Conservation (phyloP, 2,888 invertebrate species). For the Mythimna lalbum region DNA sequence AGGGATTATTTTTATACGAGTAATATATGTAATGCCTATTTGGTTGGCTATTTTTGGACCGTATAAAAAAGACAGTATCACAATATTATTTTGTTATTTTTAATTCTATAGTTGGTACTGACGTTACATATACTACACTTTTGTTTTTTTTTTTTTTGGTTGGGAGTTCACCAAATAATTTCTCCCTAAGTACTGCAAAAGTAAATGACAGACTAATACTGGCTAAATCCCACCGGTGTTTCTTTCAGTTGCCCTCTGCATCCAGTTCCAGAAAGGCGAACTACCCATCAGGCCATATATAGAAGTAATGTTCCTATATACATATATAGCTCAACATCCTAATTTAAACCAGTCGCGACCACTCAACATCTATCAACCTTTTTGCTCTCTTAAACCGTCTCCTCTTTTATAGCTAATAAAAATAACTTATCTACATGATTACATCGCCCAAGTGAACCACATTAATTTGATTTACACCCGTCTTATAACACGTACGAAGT, state of each 20-base stretch:
- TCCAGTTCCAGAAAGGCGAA: no score
- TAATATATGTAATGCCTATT: not conserved
- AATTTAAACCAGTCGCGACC: not conserved
- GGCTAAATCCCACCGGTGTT: no score
- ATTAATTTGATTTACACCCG: conserved; percentile 54
- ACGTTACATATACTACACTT: no score
- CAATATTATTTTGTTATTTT: no score
- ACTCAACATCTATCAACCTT: conserved; percentile 15
- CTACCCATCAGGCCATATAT: no score
- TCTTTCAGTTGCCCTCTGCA: no score
- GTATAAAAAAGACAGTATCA: not conserved
- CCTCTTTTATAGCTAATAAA: conserved; percentile 42
- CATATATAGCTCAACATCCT: not conserved
- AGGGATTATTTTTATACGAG: conserved; percentile 7
- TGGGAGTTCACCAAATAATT: no score
- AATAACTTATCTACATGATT: conserved; percentile 40
- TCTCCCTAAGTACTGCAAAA: no score
- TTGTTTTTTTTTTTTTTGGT: not conserved
- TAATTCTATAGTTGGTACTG: no score
- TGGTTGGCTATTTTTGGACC: no score
- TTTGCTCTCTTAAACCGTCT: conserved; percentile 22
- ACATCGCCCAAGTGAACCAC: conserved; percentile 32
- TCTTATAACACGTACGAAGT: conserved; percentile 44
- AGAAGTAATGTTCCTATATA: no score
- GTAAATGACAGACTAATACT: no score